Evolutionary conservation across 2,113 vertebrate genomes (phyloP).

Genomic region (Heliornis fulica): DNA sequence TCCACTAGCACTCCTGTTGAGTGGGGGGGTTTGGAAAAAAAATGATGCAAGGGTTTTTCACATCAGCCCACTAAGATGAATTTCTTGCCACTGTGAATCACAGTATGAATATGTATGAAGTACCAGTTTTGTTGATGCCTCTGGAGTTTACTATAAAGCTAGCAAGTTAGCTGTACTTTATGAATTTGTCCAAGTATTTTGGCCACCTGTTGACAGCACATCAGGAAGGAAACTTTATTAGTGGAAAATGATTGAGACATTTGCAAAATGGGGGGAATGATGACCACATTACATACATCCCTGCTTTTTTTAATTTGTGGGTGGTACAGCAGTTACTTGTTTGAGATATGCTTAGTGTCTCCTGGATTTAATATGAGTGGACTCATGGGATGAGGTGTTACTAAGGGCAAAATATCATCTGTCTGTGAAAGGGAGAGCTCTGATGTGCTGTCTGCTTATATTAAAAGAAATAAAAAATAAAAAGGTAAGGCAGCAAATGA

Average conservation of each 20-base stretch:
- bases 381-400: background rate
- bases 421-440: background rate
- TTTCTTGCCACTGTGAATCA: background rate
- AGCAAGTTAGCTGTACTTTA: background rate
- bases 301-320: background rate
- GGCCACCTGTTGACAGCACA: background rate
- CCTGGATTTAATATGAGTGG: background rate
- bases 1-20: background rate
- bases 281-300: background rate
- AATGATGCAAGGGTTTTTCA: background rate
- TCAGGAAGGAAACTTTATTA: background rate
- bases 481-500: background rate
- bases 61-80: background rate
- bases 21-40: background rate
- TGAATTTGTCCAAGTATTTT: background rate
- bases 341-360: background rate
- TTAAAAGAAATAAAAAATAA: background rate
- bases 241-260: background rate
- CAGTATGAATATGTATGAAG: background rate
- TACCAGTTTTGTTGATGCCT: background rate
- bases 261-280: background rate
- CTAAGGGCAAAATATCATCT: background rate
- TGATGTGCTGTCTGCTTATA: background rate
- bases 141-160: background rate
- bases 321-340: background rate